Evolutionary conservation across 2,888 invertebrate genomes (phyloP), one percentile per base, ranked within the genome.

Genomic region (Acleris laterana): DNA sequence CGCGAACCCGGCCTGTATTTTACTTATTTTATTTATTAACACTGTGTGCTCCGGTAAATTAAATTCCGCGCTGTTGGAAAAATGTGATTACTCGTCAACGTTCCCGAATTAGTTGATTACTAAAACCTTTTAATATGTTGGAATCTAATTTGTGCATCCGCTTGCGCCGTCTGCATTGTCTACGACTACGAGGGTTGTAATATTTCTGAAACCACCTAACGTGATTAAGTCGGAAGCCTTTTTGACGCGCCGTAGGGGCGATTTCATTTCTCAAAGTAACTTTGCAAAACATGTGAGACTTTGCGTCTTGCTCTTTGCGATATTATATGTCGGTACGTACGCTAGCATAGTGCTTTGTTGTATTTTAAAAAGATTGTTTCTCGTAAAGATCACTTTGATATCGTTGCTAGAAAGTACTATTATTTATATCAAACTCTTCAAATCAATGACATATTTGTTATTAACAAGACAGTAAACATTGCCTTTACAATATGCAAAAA

Each of bases 261-360:
- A 83, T 84, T 87, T 85, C 83, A 87, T 87, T 87, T 85, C 79
- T 80, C 81, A 83, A 82, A 87, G 87, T 85, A 80, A 80, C 81
- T 79, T 75, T 57, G 68, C 64, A 65, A 65, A 63, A 68, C 63
- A 65, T 65, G 68, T 65, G 70, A 69, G 72, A 70, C 70, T 32
- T 32, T 62, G 59, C 63, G 68, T 69, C 69, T 49, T 52, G 56
- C 68, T 68, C 63, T 63, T 60, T 71, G 64, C 58, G 65, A 56
- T 66, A 60, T 60, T 62, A 66, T 66, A 66, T 62, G 52, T 52
- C 38, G 46, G 44, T 51, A 57, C 61, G 22, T 50, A 50, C 51
- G 22, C 55, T 9, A 62, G 59, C 60, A 53, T 61, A 46, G 53
- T 46, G 61, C 70, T 69, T 69, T 71, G 69, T 71, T 69, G 68